A percentile compares a stretch with the other conserved stretches of the same genome.
phyloP scores from a whole-genome alignment of 2,797 vertebrate species.

The Enteromius trimaculatus region DNA sequence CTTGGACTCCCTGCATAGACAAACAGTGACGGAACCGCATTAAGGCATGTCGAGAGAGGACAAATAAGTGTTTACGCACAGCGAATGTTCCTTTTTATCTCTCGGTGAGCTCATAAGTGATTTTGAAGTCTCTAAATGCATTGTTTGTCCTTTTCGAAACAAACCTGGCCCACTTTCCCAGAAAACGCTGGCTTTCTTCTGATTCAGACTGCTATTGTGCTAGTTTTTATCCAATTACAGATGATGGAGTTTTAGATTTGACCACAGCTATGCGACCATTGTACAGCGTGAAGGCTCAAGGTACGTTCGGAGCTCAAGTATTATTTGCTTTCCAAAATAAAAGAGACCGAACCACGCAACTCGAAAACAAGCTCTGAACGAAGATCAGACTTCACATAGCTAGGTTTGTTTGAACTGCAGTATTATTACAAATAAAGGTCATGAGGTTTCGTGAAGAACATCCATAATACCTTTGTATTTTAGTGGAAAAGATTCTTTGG shows the following conservation, averaged over 20 bases:
- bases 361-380: conserved; percentile 31
- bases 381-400: conserved; percentile 27
- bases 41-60: conserved; percentile 16
- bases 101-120: conserved; percentile 6
- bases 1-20: conserved; percentile 39
- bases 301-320: conserved; percentile 31
- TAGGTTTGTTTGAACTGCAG: background rate
- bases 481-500: background rate
- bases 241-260: conserved; percentile 53
- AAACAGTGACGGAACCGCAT: conserved; percentile 52
- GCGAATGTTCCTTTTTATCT: conserved; percentile 12
- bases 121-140: conserved; percentile 3
- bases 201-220: conserved; percentile 38
- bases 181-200: background rate
- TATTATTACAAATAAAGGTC: background rate
- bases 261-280: conserved; percentile 73
- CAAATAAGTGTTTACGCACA: conserved; percentile 22
- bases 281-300: conserved; percentile 19
- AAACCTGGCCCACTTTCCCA: conserved; percentile 14
- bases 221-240: conserved; percentile 51
- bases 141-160: conserved; percentile 19
- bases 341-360: background rate
- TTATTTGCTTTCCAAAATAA: conserved; percentile 50
- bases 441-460: background rate
- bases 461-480: background rate